Percentiles rank a stretch among this genome's conserved stretches.
Evolutionary conservation across 2,888 invertebrate species (phyloP).

Genomic region (Lathronympha strigana): DNA sequence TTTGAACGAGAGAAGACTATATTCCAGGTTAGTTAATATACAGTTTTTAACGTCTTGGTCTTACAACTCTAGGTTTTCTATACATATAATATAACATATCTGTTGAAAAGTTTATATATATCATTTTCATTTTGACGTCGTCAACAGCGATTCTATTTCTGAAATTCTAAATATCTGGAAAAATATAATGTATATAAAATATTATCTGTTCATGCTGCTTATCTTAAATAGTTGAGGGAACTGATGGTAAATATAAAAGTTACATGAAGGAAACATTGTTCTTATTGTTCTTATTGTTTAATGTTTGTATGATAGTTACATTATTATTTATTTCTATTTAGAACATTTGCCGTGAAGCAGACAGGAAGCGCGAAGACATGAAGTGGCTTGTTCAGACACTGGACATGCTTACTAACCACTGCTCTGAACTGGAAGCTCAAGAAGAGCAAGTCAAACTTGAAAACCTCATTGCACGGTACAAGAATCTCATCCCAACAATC

Average conservation of each 20-base stretch:
- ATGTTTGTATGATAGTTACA: no score
- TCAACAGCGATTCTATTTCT: background rate
- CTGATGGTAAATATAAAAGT: conserved; percentile 74
- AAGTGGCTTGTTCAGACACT: conserved; percentile 97
- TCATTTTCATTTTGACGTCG: background rate
- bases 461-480: conserved; percentile 93
- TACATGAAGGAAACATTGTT: background rate
- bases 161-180: conserved; percentile 59
- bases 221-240: conserved; percentile 71
- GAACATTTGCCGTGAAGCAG: conserved; percentile 96
- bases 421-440: conserved; percentile 91
- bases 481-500: conserved; percentile 95
- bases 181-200: background rate
- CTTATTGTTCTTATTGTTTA: background rate
- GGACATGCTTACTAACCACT: conserved; percentile 92
- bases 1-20: conserved; percentile 95
- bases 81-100: no score
- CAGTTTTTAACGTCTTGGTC: no score
- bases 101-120: no score
- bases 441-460: conserved; percentile 93
- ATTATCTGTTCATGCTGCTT: conserved; percentile 51
- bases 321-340: conserved; percentile 65
- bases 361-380: conserved; percentile 95
- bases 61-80: no score
- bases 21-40: conserved; percentile 92